These are phyloP conservation scores for Indicator indicator DNA, from an alignment of 2,113 vertebrate species.

Conservation along the genomic window DNA sequence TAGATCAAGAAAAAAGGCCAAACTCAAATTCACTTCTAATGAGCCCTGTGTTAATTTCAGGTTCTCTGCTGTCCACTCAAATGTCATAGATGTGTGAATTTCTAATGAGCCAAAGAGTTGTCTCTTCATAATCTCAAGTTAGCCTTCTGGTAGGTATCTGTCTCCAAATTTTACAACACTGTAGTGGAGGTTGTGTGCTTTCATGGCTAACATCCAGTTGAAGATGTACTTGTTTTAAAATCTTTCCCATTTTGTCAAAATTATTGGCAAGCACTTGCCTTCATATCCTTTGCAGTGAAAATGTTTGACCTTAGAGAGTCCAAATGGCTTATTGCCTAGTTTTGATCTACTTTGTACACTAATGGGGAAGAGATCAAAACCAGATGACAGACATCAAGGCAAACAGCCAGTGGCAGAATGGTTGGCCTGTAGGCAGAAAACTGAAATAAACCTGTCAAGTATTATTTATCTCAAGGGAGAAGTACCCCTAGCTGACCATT, in stretches of 20 bases:
- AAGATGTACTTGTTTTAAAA: slow-evolving; percentile 59
- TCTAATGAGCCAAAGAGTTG: slow-evolving; percentile 77
- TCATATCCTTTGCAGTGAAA: slow-evolving; percentile 32
- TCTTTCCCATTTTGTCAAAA: slow-evolving; percentile 52
- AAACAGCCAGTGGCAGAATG: background rate
- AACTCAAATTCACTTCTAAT: slow-evolving; percentile 74
- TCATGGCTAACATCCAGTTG: slow-evolving; percentile 65
- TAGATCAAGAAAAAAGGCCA: slow-evolving; percentile 67
- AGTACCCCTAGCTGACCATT: background rate
- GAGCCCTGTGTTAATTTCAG: slow-evolving; percentile 73
- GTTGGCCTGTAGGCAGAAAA: slow-evolving; percentile 35
- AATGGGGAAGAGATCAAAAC: slow-evolving; percentile 63
- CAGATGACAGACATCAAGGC: slow-evolving; percentile 64
- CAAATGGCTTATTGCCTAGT: slow-evolving; percentile 56
- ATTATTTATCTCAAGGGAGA: slow-evolving; percentile 4
- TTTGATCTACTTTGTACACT: slow-evolving; percentile 61
- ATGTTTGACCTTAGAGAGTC: slow-evolving; percentile 39
- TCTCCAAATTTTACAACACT: slow-evolving; percentile 73
- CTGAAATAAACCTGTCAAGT: slow-evolving; percentile 34
- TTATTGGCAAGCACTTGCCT: slow-evolving; percentile 52
- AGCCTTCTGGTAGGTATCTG: slow-evolving; percentile 75
- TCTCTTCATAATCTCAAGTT: slow-evolving; percentile 74
- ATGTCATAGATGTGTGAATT: slow-evolving; percentile 78
- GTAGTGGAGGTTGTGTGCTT: slow-evolving; percentile 33
- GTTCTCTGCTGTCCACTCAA: slow-evolving; percentile 76